phyloP scores from a whole-genome alignment of 2,113 vertebrate species.

The Crotalus viridis region DNA sequence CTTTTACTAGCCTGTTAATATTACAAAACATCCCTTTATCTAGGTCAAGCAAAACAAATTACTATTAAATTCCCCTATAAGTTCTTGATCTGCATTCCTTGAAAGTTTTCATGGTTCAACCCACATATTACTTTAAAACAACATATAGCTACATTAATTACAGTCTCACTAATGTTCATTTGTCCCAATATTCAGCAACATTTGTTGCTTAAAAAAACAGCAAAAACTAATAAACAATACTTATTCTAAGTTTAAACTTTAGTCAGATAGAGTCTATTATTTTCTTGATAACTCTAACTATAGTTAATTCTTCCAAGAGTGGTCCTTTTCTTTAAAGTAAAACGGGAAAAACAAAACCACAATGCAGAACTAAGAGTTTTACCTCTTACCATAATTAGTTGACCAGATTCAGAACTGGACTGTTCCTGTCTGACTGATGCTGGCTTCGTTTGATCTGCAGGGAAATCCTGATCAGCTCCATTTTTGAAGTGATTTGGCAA shows the following conservation, averaged over 20 bases:
- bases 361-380: slow-evolving; percentile 28
- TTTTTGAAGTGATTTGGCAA: slow-evolving; percentile 89
- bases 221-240: slow-evolving; percentile 5
- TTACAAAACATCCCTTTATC: not conserved
- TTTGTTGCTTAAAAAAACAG: slow-evolving; percentile 10
- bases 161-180: not conserved
- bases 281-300: too few relatives aligned
- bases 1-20: not conserved
- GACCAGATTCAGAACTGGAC: slow-evolving; percentile 75
- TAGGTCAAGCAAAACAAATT: not conserved
- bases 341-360: not conserved
- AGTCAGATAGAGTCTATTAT: too few relatives aligned
- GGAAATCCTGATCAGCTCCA: slow-evolving; percentile 81
- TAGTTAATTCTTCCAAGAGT: not conserved
- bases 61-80: not conserved
- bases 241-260: slow-evolving; percentile 1
- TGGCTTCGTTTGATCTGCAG: slow-evolving; percentile 72
- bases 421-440: slow-evolving; percentile 76
- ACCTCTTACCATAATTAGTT: slow-evolving; percentile 84
- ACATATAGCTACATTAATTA: not conserved
- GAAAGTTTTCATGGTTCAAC: not conserved
- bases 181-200: not conserved
- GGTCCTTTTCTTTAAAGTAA: not conserved
- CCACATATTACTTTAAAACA: not conserved
- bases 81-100: not conserved